Base-by-base conservation (phyloP, 92 coral and sea anemone species). In the Epizoanthus fatuus region DNA sequence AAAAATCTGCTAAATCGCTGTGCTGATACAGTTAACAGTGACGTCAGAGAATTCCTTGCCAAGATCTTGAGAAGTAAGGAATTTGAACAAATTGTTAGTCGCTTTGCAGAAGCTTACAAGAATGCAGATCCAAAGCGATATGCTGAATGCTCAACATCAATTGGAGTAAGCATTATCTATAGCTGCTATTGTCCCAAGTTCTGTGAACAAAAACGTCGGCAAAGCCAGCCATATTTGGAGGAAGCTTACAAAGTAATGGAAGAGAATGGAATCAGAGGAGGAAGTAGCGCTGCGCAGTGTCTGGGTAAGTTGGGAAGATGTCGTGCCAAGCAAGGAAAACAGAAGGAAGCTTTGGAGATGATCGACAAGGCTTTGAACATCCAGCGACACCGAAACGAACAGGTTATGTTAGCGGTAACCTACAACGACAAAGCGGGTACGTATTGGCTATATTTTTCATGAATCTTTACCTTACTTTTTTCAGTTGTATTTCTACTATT, bases 211-310 rank as follows among this genome's bases (percentile, higher is more conserved):
- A 83, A 86, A 25, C 72, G 86, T 32, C 51, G 54, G 22, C 59
- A 53, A 72, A 89, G 91, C 51, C 84, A 81, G 44, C 52, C 58
- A 25, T 76, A 76, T 72, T 73, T 91, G 51, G 72, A 63, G 59
- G 63, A 66, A 65, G 92, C 92, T 2, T 70, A 79, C 53, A 39
- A 16, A 49, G 49, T 87, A 59, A 85, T 75, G 63, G 56, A 47
- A 22, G 42, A 44, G 1, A 87, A 55, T 13, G 76, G 76, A 4
- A 62, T 87, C 63, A 79, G 70, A 52, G 14, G 32, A 0, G 87
- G 83, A 5, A 82, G 83, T 56, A 75, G 90, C 29, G 77, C 76
- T 16, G 94, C 94, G 10, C 92, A 91, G 53, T 91, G 94, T 62
- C 81, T 91, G 5, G 75, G 91, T 29, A 91, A 91, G 69, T 82